These are phyloP conservation scores for Andrena bucephala DNA, from an alignment of 2,888 invertebrate genomes.

Conservation along the genomic window DNA sequence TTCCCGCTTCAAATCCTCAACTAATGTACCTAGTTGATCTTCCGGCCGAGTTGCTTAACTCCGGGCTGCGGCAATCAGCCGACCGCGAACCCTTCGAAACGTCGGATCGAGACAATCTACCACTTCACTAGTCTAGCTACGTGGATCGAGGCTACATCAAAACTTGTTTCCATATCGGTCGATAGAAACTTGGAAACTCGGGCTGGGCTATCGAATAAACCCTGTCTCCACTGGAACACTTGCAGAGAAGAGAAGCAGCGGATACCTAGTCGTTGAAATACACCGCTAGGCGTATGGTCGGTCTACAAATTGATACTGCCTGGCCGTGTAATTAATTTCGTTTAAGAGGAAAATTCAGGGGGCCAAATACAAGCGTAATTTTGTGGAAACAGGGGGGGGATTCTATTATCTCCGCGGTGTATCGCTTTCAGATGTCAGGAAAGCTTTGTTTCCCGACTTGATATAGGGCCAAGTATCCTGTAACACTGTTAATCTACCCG, in stretches of 20 bases:
- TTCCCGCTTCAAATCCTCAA: constrained; percentile 32
- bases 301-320: constrained; percentile 30
- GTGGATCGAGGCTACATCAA: constrained; percentile 20
- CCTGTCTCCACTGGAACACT: too few relatives aligned
- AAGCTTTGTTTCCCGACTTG: constrained; percentile 49
- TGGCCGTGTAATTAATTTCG: constrained; percentile 45
- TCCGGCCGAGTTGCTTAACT: constrained; percentile 34
- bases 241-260: constrained; percentile 5
- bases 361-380: constrained; percentile 45
- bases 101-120: constrained; percentile 24
- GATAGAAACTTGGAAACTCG: background rate
- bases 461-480: constrained; percentile 42
- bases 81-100: constrained; percentile 46
- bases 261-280: constrained; percentile 19
- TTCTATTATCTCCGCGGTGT: constrained; percentile 37
- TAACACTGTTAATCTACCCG: constrained; percentile 50
- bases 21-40: constrained; percentile 17
- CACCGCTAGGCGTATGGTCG: constrained; percentile 3
- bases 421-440: constrained; percentile 51
- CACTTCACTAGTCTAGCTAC: constrained; percentile 42
- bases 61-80: constrained; percentile 20
- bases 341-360: constrained; percentile 36
- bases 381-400: constrained; percentile 34
- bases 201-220: background rate
- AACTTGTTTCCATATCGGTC: constrained; percentile 33